Conservation (phyloP, 2,113 vertebrate genomes). For the Cochlearius cochlearius region DNA sequence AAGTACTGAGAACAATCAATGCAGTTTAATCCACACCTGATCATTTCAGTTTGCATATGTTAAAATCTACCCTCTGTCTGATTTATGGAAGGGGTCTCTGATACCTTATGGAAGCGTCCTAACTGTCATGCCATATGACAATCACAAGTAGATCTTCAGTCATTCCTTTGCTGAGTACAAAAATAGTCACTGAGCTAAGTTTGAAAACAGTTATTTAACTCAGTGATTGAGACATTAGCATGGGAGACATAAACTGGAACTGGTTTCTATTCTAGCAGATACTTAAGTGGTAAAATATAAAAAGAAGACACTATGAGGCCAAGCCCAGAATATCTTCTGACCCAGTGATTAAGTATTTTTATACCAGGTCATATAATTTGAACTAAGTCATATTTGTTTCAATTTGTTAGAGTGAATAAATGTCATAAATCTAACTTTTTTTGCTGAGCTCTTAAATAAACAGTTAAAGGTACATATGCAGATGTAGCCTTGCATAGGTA, state of each 20-base stretch:
- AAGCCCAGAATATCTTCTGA: background rate
- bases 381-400: background rate
- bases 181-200: background rate
- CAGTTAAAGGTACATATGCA: background rate
- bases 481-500: background rate
- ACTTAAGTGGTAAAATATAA: background rate
- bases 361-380: background rate
- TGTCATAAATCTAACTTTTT: background rate
- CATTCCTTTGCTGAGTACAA: background rate
- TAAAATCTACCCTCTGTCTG: background rate
- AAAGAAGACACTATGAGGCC: background rate
- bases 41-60: background rate
- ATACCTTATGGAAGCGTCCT: background rate
- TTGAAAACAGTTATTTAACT: background rate
- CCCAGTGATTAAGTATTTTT: background rate
- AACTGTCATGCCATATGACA: background rate
- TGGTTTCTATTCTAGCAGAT: background rate
- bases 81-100: background rate
- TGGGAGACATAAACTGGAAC: background rate
- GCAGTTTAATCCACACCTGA: background rate
- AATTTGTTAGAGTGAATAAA: background rate
- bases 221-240: background rate
- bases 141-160: background rate
- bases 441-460: background rate
- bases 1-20: background rate